Evolutionary conservation across 2,888 invertebrate species (phyloP).

Genomic region (Poecilobothrus nobilitatus): DNA sequence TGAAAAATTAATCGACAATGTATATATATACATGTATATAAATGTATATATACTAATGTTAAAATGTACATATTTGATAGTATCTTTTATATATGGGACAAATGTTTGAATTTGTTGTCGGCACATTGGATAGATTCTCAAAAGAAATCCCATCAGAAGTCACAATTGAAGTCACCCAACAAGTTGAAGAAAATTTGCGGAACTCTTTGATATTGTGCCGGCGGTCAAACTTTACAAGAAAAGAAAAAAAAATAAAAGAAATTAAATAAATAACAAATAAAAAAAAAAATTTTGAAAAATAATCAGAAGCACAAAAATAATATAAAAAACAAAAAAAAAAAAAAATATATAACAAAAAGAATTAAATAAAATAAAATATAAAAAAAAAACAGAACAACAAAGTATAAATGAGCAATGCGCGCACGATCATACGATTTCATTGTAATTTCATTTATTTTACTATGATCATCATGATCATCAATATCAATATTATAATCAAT

Average conservation of each 20-base stretch:
- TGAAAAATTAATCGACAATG: not conserved
- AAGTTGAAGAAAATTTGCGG: slow-evolving; percentile 1
- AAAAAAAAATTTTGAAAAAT: not conserved
- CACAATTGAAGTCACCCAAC: slow-evolving; percentile 1
- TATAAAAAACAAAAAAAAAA: not conserved
- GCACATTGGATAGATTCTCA: not conserved
- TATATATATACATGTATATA: not conserved
- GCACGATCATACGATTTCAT: not conserved
- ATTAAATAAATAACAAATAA: not conserved
- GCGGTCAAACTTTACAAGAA: not conserved
- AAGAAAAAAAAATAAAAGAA: not conserved
- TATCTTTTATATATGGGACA: too few relatives aligned
- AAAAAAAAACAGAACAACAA: not conserved
- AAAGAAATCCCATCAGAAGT: not conserved
- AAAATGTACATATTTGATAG: too few relatives aligned
- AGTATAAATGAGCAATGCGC: not conserved
- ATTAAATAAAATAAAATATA: not conserved
- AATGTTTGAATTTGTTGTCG: not conserved
- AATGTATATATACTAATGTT: too few relatives aligned
- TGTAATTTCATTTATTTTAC: slow-evolving; percentile 6
- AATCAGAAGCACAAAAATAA: not conserved
- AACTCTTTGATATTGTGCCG: not conserved
- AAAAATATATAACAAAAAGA: not conserved
- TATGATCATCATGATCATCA: not conserved
- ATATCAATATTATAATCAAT: too few relatives aligned